phyloP scores from a whole-genome alignment of 2,113 vertebrate genomes.

The Theropithecus gelada region DNA sequence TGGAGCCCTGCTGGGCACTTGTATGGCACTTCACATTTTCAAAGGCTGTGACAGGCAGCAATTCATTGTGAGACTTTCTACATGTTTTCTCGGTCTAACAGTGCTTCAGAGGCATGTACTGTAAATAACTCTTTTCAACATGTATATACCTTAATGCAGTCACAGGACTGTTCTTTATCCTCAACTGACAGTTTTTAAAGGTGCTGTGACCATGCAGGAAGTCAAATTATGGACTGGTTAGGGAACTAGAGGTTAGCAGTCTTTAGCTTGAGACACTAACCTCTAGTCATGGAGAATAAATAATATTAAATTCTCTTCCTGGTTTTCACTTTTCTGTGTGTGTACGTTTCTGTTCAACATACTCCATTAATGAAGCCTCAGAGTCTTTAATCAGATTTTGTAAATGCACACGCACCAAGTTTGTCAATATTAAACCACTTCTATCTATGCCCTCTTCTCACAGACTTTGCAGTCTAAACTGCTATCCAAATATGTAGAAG shows the following conservation, averaged over 20 bases:
- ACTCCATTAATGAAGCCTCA: background rate
- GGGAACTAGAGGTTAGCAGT: background rate
- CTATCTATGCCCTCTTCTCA: background rate
- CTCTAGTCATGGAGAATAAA: background rate
- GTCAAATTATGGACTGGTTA: background rate
- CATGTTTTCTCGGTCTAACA: background rate
- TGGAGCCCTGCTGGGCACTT: conserved; percentile 41
- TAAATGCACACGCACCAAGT: background rate
- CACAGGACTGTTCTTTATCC: background rate
- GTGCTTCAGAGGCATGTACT: background rate
- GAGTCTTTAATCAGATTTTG: background rate
- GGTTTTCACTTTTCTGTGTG: background rate
- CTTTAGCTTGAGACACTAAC: background rate
- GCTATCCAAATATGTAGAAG: background rate
- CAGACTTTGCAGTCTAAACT: background rate
- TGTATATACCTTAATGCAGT: background rate
- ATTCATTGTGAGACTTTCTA: conserved; percentile 53
- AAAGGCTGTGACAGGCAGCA: conserved; percentile 57
- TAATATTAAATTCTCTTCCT: background rate
- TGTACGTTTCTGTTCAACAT: background rate
- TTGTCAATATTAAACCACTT: conserved; percentile 13
- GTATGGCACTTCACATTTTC: conserved; percentile 51
- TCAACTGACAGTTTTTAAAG: conserved; percentile 10
- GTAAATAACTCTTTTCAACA: conserved; percentile 34
- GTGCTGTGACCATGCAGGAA: background rate